These are phyloP conservation scores for Strongylocentrotus purpuratus DNA, from an alignment of 35 echinoderm and acorn worm species.

Conservation along the genomic window DNA sequence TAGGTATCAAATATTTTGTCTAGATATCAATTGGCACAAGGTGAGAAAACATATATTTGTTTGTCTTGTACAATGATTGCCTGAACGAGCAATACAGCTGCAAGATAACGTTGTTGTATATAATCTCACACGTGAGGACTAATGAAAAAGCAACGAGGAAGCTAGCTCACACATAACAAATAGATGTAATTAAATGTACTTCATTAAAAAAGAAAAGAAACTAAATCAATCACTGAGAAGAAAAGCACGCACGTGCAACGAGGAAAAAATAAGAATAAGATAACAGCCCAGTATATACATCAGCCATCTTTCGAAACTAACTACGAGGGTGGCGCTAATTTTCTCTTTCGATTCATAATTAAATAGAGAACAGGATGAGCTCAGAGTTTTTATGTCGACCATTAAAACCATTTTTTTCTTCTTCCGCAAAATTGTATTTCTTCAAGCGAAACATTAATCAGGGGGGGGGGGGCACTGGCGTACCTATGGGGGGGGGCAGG, in stretches of 20 bases:
- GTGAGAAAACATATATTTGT: background rate
- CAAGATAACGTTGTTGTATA: too few relatives aligned
- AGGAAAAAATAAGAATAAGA: background rate
- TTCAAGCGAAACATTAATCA: background rate
- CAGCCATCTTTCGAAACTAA: background rate
- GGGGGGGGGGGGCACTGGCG: background rate
- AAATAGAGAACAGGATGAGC: background rate
- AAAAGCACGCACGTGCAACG: background rate
- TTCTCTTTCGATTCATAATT: conserved; percentile 39
- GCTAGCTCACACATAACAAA: background rate
- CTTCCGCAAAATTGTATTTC: background rate
- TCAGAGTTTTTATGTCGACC: conserved; percentile 23
- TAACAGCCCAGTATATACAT: background rate
- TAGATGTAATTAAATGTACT: background rate
- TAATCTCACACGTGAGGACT: background rate
- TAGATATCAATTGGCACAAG: background rate
- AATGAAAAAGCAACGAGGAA: background rate
- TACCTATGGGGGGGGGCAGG: too few relatives aligned
- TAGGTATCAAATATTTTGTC: background rate
- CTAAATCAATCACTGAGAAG: background rate
- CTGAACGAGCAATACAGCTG: background rate
- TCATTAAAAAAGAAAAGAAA: background rate
- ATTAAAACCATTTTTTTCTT: conserved; percentile 25
- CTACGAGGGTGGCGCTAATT: background rate
- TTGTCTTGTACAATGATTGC: background rate